Base-by-base conservation (phyloP, 2,888 invertebrate genomes). In the Ptilodon capucinus region DNA sequence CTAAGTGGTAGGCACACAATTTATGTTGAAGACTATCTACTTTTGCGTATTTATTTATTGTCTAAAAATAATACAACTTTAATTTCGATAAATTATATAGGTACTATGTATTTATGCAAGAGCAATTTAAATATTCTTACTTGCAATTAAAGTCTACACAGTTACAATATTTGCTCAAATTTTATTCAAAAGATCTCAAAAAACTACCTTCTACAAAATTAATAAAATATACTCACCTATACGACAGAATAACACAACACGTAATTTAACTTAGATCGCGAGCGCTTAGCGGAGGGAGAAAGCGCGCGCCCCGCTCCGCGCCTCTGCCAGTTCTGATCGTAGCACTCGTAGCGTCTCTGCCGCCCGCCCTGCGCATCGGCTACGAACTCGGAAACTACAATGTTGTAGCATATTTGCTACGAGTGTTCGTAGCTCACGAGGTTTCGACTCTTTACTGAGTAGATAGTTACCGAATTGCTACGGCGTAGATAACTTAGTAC, bases 251-350 rank as follows among this genome's bases (percentile, higher is more conserved):
- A 50, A 48, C 57, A 60, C 38, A 51, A 41, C 55, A 57, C 53
- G 50, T n/a, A 9, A 50, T 50, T 57, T 42, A 82, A 84, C 79
- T 84, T 81, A 72, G 70, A 71, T 79, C 81, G 78, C 76, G 74
- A 47, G 13, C 8, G 49, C 46, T 53, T 48, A 51, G 55, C 58
- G 64, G 56, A 60, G 53, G 41, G 44, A 52, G 48, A 57, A 64
- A 49, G 56, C 82, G 76, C 63, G 73, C 74, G 64, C 48, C 56
- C 64, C 61, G 51, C 60, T 50, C 64, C 62, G 61, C 60, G 62
- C 62, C 60, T 64, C 64, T 67, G 61, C 64, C 71, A 71, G 58
- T 61, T 84, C 71, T 84, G 82, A 67, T 76, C 64, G 59, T 60
- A 63, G 61, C 28, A n/a, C n/a, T n/a, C n/a, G 28, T 35, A 16